A percentile compares a stretch with the other conserved stretches of the same genome.
These are phyloP conservation scores for Empidonax traillii DNA, from an alignment of 2,113 vertebrate genomes.

Conservation along the genomic window DNA sequence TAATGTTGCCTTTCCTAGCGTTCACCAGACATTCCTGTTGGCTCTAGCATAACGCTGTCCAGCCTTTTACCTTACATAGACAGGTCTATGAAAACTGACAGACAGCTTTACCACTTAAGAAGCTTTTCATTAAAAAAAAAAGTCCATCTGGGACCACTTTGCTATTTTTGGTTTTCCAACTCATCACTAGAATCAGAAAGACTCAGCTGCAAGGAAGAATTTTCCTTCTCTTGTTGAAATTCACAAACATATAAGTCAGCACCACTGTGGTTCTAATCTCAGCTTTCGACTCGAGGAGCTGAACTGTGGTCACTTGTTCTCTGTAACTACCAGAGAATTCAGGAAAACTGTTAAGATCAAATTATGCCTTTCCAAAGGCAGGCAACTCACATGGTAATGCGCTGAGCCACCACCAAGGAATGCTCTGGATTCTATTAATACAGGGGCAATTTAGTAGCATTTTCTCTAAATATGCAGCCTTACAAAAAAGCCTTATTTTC, in stretches of 20 bases:
- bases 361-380: conserved; percentile 66
- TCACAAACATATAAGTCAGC: conserved; percentile 53
- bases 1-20: not conserved
- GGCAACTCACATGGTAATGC: conserved; percentile 42
- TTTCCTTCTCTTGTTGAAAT: conserved; percentile 31
- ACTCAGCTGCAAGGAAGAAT: not conserved
- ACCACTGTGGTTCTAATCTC: conserved; percentile 62
- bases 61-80: not conserved
- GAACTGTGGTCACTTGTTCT: conserved; percentile 72
- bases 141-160: conserved; percentile 11
- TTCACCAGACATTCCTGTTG: not conserved
- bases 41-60: not conserved
- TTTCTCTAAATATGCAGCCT: conserved; percentile 45
- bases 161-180: conserved; percentile 29
- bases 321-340: conserved; percentile 65
- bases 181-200: conserved; percentile 26
- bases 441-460: conserved; percentile 39
- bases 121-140: not conserved
- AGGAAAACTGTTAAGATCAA: conserved; percentile 72
- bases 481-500: conserved; percentile 63
- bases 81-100: not conserved
- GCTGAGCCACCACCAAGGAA: conserved; percentile 71
- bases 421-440: conserved; percentile 75
- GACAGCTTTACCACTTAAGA: not conserved
- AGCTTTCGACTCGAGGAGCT: conserved; percentile 50